phyloP scores from a whole-genome alignment of 2,113 vertebrate genomes.

The Malurus elegans region DNA sequence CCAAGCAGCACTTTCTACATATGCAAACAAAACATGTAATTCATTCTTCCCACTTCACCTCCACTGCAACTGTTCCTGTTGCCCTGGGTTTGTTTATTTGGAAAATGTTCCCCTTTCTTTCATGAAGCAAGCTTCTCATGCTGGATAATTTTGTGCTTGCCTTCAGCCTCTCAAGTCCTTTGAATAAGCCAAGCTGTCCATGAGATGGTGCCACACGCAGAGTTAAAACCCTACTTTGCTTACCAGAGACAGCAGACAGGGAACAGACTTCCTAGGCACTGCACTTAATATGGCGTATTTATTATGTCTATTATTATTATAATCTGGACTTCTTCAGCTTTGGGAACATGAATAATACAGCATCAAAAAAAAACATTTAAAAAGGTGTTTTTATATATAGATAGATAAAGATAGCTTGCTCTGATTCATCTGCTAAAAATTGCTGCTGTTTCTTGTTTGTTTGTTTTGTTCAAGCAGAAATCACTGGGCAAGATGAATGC shows the following conservation, averaged over 20 bases:
- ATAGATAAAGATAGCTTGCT: not conserved
- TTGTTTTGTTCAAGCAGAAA: constrained; percentile 29
- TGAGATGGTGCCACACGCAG: not conserved
- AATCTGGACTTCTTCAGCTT: not conserved
- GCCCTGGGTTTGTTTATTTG: not conserved
- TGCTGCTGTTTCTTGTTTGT: constrained; percentile 21
- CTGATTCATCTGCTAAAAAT: constrained; percentile 44
- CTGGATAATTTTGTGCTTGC: not conserved
- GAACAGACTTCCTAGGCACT: not conserved
- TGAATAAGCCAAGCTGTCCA: not conserved
- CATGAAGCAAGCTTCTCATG: not conserved
- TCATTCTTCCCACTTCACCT: not conserved
- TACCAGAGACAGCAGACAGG: not conserved
- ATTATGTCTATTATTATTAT: constrained; percentile 23
- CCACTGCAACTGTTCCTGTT: not conserved
- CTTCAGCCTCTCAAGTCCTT: not conserved
- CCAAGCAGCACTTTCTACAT: not conserved
- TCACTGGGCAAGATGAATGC: not conserved
- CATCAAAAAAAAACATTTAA: not conserved
- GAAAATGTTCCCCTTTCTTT: not conserved
- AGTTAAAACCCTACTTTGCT: not conserved
- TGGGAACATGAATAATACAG: constrained; percentile 11
- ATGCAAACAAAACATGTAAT: not conserved
- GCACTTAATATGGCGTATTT: not conserved
- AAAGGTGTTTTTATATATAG: constrained; percentile 27